Evolutionary conservation across 2,888 invertebrate species (phyloP), one percentile per base, ranked within the genome.

Genomic region (Melinaea menophilus): DNA sequence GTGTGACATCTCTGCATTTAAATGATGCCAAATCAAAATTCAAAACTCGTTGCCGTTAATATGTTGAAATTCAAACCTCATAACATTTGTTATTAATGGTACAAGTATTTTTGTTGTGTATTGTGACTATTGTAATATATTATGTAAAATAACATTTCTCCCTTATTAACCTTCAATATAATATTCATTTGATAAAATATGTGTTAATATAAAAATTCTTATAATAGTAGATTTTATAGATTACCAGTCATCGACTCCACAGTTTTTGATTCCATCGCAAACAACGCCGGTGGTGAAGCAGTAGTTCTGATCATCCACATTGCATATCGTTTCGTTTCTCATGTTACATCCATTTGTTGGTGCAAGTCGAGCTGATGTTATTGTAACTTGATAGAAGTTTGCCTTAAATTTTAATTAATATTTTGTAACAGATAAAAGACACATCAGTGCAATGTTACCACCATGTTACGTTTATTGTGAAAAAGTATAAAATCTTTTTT

Each of bases 181-280:
- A 22, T 22, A 22, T 22, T 22, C 22, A 22, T 22, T 22, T 22
- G 22, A 22, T 22, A 22, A 48, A 55, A 54, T 5, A 45, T 3
- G 5, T 4, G 13, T 22, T 31, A 7, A 5, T 31, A 4, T 61
- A 34, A 47, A 7, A 58, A 54, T 33, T 33, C 31, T 41, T 7
- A 22, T 22, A 22, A 22, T 22, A 22, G 22, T 22, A 37, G 47
- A 4, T 11, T 48, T 13, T 12, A 13, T 2, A 7, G 5, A n/a
- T 56, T 61, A 90, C 89, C 90, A 90, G 68, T 89, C 85, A 9
- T 72, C 70, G 3, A 85, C 81, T 1, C 89, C 90, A 60, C 90
- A 90, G 71, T 90, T 88, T 63, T 85, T 85, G 58, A 90, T 87
- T 22, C 90, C 90, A 56, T 90, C 90, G 66, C 90, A 90, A 0